Base-by-base conservation (phyloP, 2,888 invertebrate genomes). In the Ornithoptera priamus region DNA sequence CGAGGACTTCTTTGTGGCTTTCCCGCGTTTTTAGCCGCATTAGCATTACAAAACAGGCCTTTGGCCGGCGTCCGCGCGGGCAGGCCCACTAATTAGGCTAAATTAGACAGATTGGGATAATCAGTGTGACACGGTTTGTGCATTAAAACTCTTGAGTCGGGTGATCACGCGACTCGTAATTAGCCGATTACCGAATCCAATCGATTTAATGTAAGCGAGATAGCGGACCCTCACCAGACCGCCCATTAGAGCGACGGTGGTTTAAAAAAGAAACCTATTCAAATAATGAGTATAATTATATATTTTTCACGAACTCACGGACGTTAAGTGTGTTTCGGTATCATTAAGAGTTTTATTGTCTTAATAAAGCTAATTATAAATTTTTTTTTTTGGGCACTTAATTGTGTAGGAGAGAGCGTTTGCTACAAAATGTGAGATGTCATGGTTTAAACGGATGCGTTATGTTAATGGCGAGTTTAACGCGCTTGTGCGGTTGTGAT, bases 301-400 rank as follows among this genome's bases (percentile, higher is more conserved):
- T 87, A 87, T 90, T 89, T 91, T 90, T 91, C 89, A 90, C 88
- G 84, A 90, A 88, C 87, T 82, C 87, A 90, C 89, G 88, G 88
- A 89, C 87, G 89, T 89, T 88, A 90, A 89, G 85, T 80, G 85
- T 89, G 90, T 88, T 89, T 90, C 89, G 88, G 91, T 89, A 90
- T 92, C 92, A 92, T 92, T 91, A 92, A 90, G 89, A 90, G 83
- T 90, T 92, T 92, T 92, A 92, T 92, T 92, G 92, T 92, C 90
- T 92, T 92, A 91, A 92, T 92, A 90, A 89, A 89, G 82, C 90
- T 92, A 91, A 92, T 92, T 92, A 92, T 90, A 90, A 85, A 90
- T 92, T 92, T 50, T 15, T 50, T 50, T 92, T 90, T 92, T 91
- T 91, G 90, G 92, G 90, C 81, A 84, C 84, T 88, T 91, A 91